A percentile compares a stretch with the other conserved stretches of the same genome.
phyloP scores from a whole-genome alignment of 1,140 invertebrate species.

The Ips nitidus region DNA sequence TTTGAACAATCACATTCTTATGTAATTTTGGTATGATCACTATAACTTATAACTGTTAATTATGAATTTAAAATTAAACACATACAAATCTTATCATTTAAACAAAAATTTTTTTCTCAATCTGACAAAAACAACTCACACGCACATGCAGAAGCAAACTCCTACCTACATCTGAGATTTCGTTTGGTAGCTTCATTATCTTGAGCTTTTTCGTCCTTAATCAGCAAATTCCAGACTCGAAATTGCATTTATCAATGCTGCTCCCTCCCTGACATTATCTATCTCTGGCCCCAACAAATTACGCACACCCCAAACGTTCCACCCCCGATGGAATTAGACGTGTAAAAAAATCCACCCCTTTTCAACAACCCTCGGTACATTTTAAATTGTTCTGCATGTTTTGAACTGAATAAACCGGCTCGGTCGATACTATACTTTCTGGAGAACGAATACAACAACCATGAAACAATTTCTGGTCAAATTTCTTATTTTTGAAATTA shows the following conservation, averaged over 20 bases:
- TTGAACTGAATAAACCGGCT: neutral
- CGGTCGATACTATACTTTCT: neutral
- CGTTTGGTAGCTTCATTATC: neutral
- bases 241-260: slow-evolving; percentile 8
- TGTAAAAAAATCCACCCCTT: slow-evolving; percentile 22
- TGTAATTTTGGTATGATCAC: too few relatives aligned
- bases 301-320: slow-evolving; percentile 12
- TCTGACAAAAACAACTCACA: too few relatives aligned
- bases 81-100: too few relatives aligned
- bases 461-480: too few relatives aligned
- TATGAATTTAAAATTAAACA: too few relatives aligned
- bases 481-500: neutral
- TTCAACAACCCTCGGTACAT: slow-evolving; percentile 11
- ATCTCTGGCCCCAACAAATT: slow-evolving; percentile 17
- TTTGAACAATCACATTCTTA: too few relatives aligned
- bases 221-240: slow-evolving; percentile 7
- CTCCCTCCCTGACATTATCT: slow-evolving; percentile 5
- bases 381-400: slow-evolving; percentile 18
- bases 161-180: too few relatives aligned
- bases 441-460: too few relatives aligned
- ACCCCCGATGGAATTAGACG: slow-evolving; percentile 15
- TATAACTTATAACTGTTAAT: too few relatives aligned
- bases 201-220: neutral
- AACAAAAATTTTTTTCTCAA: too few relatives aligned
- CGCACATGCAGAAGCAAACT: too few relatives aligned